These are phyloP conservation scores for Ferdinandea cuprea DNA, from an alignment of 2,888 invertebrate genomes.

Conservation along the genomic window DNA sequence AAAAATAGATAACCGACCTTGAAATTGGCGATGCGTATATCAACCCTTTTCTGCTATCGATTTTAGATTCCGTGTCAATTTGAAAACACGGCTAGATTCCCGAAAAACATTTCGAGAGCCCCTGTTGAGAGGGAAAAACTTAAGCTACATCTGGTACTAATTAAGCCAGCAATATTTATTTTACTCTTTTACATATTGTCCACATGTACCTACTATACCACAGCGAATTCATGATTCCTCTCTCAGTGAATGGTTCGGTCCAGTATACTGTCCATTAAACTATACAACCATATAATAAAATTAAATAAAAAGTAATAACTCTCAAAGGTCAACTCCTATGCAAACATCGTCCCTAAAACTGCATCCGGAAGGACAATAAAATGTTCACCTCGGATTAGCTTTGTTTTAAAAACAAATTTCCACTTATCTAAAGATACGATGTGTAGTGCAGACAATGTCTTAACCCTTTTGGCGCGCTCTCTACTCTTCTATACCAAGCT, in stretches of 20 bases:
- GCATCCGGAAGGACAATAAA: conserved; percentile 19
- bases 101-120: not conserved
- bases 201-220: conserved; percentile 5
- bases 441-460: conserved; percentile 18
- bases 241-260: conserved; percentile 9
- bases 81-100: not conserved
- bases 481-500: not conserved
- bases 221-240: not conserved
- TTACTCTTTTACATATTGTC: not conserved
- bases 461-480: conserved; percentile 73
- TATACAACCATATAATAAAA: conserved; percentile 37
- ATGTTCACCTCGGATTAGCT: conserved; percentile 45
- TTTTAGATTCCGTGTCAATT: not conserved
- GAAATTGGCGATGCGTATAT: not conserved
- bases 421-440: conserved; percentile 36
- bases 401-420: conserved; percentile 68
- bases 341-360: conserved; percentile 48
- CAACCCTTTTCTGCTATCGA: not conserved
- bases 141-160: conserved; percentile 24
- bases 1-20: not conserved
- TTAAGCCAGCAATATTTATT: not conserved
- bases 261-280: not conserved
- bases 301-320: conserved; percentile 64
- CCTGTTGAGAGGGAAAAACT: not conserved
- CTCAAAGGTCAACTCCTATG: conserved; percentile 68